Conservation (phyloP, 2,797 vertebrate species). For the Lagocephalus sceleratus region DNA sequence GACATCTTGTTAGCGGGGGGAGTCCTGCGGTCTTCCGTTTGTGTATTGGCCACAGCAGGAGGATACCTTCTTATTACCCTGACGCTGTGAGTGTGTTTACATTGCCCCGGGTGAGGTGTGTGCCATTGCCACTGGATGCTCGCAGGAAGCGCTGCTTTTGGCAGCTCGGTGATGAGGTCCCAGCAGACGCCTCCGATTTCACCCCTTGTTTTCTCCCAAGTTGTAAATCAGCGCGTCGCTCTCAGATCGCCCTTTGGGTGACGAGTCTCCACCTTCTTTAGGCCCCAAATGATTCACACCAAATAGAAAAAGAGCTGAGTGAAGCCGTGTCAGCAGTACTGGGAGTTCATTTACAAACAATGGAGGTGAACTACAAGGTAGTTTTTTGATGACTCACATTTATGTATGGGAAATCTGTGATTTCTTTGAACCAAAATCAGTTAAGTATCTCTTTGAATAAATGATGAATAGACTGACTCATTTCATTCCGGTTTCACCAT, state of each 20-base stretch:
- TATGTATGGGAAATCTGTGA: no score
- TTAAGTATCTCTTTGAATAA: not conserved
- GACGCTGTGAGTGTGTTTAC: constrained; percentile 31
- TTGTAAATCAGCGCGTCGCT: constrained; percentile 51
- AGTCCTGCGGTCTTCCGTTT: constrained; percentile 41
- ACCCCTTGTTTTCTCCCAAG: constrained; percentile 17
- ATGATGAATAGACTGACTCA: constrained; percentile 19
- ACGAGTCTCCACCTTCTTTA: constrained; percentile 29
- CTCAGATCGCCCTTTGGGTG: constrained; percentile 22
- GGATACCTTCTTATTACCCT: constrained; percentile 52
- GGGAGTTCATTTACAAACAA: not conserved
- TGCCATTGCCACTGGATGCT: constrained; percentile 30
- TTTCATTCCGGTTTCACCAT: constrained; percentile 1
- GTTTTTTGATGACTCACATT: not conserved
- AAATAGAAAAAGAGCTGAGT: constrained; percentile 26
- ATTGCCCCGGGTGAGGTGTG: constrained; percentile 62
- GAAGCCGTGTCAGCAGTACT: not conserved
- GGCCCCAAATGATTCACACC: constrained; percentile 45
- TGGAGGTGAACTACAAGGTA: not conserved
- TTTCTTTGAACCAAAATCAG: no score
- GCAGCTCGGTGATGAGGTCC: constrained; percentile 39
- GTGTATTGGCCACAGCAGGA: constrained; percentile 63
- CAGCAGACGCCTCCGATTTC: constrained; percentile 32
- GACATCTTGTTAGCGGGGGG: constrained; percentile 60
- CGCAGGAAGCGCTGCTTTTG: constrained; percentile 63